A percentile compares a stretch with the other conserved stretches of the same genome.
These are phyloP conservation scores for Tholera decimalis DNA, from an alignment of 2,888 invertebrate species.

Conservation along the genomic window DNA sequence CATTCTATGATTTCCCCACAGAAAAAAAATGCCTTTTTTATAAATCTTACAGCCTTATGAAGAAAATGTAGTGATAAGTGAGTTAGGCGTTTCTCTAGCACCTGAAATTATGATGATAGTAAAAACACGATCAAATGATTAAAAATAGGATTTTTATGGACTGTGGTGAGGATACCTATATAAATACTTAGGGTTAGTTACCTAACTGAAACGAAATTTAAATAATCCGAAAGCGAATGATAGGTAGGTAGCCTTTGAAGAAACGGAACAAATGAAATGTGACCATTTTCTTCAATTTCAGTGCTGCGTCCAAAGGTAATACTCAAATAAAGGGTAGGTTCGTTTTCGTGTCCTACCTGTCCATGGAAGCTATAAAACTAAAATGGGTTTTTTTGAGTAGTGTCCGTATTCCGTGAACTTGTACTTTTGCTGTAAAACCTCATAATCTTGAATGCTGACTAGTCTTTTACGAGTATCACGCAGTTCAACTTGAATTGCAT, in stretches of 20 bases:
- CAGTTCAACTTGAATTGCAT: slow-evolving; percentile 28
- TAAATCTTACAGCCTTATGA: too few relatives aligned
- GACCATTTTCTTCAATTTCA: slow-evolving; percentile 25
- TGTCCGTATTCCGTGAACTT: slow-evolving; percentile 32
- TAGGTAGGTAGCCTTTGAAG: background rate
- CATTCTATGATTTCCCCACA: too few relatives aligned
- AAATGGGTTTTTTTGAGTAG: slow-evolving; percentile 40
- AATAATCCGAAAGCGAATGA: background rate
- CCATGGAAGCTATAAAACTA: slow-evolving; percentile 30
- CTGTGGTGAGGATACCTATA: too few relatives aligned
- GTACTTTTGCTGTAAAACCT: slow-evolving; percentile 38
- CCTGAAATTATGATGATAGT: too few relatives aligned
- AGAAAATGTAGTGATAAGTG: too few relatives aligned
- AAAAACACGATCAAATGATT: too few relatives aligned
- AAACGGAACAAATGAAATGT: slow-evolving; percentile 1
- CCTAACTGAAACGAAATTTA: background rate
- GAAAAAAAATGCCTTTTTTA: too few relatives aligned
- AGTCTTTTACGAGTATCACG: slow-evolving; percentile 37
- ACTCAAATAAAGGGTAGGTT: slow-evolving; percentile 19
- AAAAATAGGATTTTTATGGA: too few relatives aligned
- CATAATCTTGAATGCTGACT: slow-evolving; percentile 42
- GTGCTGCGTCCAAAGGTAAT: slow-evolving; percentile 12
- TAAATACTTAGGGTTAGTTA: too few relatives aligned
- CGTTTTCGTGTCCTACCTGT: slow-evolving; percentile 9
- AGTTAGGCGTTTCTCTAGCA: too few relatives aligned